These are phyloP conservation scores for Sarcophaga variegata DNA, from an alignment of 2,888 invertebrate genomes.

Conservation along the genomic window DNA sequence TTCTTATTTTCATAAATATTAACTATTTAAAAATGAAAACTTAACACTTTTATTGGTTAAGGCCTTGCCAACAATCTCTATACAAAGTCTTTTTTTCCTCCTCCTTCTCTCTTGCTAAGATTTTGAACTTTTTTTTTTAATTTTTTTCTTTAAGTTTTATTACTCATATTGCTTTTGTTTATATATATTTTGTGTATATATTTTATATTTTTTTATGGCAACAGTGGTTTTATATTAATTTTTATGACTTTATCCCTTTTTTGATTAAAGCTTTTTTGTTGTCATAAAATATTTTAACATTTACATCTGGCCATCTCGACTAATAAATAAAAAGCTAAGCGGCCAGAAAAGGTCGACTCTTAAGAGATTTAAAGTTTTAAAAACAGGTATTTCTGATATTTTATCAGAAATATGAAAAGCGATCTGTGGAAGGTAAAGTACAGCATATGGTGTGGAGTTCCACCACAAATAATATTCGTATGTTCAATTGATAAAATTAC, in stretches of 20 bases:
- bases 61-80: neutral
- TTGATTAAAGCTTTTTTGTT: constrained; percentile 20
- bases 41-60: constrained; percentile 49
- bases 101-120: neutral
- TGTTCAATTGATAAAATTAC: no score
- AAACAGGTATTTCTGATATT: neutral
- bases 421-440: no score
- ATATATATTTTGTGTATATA: constrained; percentile 3
- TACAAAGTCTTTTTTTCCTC: neutral
- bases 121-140: neutral
- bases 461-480: no score
- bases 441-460: no score
- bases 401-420: no score
- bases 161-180: constrained; percentile 54
- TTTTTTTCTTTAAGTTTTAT: constrained; percentile 44
- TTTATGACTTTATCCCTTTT: constrained; percentile 65
- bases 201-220: neutral
- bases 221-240: constrained; percentile 38
- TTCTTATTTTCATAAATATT: constrained; percentile 50
- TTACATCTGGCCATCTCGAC: constrained; percentile 15
- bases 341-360: neutral
- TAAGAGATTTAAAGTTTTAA: neutral
- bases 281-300: constrained; percentile 20
- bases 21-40: constrained; percentile 46
- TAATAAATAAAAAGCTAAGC: neutral